Evolutionary conservation across 2,797 vertebrate genomes (phyloP).

Genomic region (Acridotheres tristis): DNA sequence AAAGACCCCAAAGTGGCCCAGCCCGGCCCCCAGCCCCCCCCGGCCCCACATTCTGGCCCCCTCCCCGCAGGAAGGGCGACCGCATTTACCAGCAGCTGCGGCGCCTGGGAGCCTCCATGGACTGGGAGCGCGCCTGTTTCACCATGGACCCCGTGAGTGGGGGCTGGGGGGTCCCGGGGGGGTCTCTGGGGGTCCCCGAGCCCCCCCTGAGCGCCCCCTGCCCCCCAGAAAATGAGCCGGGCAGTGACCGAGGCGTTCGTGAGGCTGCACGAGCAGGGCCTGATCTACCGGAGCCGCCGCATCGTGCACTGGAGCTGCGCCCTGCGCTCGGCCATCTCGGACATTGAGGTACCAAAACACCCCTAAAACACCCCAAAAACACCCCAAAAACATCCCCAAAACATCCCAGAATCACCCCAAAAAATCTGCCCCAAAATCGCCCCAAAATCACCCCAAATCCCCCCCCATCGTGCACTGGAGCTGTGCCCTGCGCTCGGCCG

Average conservation of each 20-base stretch:
- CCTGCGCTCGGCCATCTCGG: background rate
- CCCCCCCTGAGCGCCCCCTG: background rate
- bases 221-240: too few relatives aligned
- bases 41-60: background rate
- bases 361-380: background rate
- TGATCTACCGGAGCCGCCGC: background rate
- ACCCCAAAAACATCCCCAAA: background rate
- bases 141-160: background rate
- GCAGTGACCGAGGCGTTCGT: background rate
- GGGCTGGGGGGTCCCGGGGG: background rate
- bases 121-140: background rate
- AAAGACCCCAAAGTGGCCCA: too few relatives aligned
- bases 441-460: too few relatives aligned
- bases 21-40: too few relatives aligned
- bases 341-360: background rate
- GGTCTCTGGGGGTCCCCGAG: too few relatives aligned
- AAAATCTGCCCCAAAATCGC: too few relatives aligned
- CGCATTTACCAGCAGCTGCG: background rate
- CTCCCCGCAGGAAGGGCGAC: background rate
- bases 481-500: too few relatives aligned
- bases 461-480: too few relatives aligned
- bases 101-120: background rate
- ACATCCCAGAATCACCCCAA: too few relatives aligned
- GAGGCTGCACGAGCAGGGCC: background rate
- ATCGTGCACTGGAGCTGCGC: background rate